Conservation (phyloP, 2,113 vertebrate genomes). For the Oreochromis aureus region DNA sequence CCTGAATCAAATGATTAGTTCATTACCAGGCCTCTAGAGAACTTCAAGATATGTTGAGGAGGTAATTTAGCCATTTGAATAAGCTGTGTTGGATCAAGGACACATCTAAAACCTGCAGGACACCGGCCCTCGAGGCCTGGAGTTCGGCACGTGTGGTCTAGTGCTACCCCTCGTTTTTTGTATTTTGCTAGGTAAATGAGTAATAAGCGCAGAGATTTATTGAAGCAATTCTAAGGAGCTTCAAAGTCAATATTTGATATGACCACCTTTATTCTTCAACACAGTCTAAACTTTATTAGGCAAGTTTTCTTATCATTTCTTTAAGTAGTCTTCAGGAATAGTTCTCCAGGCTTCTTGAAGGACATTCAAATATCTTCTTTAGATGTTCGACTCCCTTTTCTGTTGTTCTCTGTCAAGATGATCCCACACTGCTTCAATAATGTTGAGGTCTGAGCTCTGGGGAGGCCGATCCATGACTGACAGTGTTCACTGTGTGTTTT, state of each 20-base stretch:
- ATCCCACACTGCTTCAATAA: not conserved
- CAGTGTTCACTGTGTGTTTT: not conserved
- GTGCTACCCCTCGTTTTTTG: not conserved
- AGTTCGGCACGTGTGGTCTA: accelerated
- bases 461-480: not conserved
- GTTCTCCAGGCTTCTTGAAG: not conserved
- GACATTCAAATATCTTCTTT: not conserved
- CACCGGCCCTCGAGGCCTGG: not conserved
- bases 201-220: not conserved
- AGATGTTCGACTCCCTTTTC: not conserved
- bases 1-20: not conserved
- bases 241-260: not conserved
- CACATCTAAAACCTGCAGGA: not conserved
- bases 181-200: not conserved
- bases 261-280: not conserved
- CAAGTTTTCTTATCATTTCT: not conserved
- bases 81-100: not conserved
- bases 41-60: not conserved
- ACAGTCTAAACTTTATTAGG: not conserved
- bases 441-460: not conserved
- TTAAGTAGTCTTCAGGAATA: not conserved
- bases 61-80: no score
- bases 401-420: not conserved
- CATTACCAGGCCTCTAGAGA: not conserved
- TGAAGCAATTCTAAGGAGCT: not conserved